Base-by-base conservation (phyloP, 2,888 invertebrate genomes). In the Tachystola acroxantha region DNA sequence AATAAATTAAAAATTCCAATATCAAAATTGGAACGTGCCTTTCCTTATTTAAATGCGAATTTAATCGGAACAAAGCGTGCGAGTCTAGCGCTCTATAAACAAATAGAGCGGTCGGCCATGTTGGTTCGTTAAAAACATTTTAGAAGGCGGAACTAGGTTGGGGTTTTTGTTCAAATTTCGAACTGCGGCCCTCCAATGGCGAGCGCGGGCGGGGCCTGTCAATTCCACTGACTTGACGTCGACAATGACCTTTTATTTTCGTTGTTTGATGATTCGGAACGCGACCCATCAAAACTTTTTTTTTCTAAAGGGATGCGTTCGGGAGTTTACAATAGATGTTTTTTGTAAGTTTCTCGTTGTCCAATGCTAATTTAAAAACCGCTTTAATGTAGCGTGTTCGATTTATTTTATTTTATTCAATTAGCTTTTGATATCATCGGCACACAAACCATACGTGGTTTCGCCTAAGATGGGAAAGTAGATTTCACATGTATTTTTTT, bases 121-220 rank as follows among this genome's bases (percentile, higher is more conserved):
- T 81, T 84, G 78, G 74, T 64, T 74, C 70, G 66, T 72, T 74
- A 74, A 81, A 79, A 84, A 81, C 80, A 81, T 80, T 84, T 79
- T 81, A 78, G 84, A 82, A 86, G 84, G 85, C 85, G 85, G 84
- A 82, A 80, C 85, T 82, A 82, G 74, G 74, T 78, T 76, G 78
- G 77, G 70, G 78, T 78, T 82, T 84, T 82, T 81, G 81, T 84
- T 79, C 70, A 77, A 84, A 81, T 77, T 84, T 81, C 74, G 77
- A 78, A 69, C 65, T 58, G 67, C 74, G 69, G 65, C 68, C 78
- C 77, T 76, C 85, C 85, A 85, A 84, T 85, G 28, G 82, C 77
- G 71, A 53, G 75, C 77, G 80, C 81, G 81, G 84, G 85, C 84
- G 84, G 80, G 68, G 85, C 79, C 68, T 76, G 69, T 72, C 81